A percentile compares a stretch with the other conserved stretches of the same genome.
phyloP scores from a whole-genome alignment of 2,888 invertebrate genomes.

The Drosophila leonis region DNA sequence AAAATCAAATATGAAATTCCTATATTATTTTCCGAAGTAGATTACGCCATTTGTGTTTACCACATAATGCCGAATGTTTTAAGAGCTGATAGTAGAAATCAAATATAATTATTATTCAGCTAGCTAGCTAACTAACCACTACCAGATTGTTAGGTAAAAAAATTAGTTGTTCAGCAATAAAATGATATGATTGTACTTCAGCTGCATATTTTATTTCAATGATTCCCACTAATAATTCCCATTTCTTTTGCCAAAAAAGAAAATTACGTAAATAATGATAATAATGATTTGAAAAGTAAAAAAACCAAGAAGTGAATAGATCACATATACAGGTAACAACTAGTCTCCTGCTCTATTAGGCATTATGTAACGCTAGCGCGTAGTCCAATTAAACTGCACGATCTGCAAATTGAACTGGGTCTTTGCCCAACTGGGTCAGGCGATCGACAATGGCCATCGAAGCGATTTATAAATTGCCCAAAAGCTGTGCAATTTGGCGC shows the following conservation, averaged over 20 bases:
- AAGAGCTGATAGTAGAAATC: too few relatives aligned
- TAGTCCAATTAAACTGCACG: conserved; percentile 62
- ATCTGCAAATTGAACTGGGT: conserved; percentile 49
- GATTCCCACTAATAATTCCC: not conserved
- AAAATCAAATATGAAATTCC: not conserved
- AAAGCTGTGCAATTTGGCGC: conserved; percentile 53
- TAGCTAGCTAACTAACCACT: too few relatives aligned
- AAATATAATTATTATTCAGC: not conserved
- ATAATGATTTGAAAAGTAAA: conserved; percentile 32
- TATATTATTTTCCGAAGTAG: not conserved
- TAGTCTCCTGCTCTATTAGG: conserved; percentile 8
- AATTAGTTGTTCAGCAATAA: not conserved
- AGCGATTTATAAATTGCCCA: conserved; percentile 35
- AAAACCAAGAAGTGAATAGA: conserved; percentile 12
- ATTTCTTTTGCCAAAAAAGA: conserved; percentile 13
- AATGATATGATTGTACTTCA: conserved; percentile 1
- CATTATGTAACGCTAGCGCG: conserved; percentile 31
- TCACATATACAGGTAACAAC: conserved; percentile 15
- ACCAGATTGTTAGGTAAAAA: not conserved
- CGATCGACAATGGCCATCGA: conserved; percentile 34
- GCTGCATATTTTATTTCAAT: not conserved
- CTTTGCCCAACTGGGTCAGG: conserved; percentile 63
- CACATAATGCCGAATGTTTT: too few relatives aligned
- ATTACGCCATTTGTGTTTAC: too few relatives aligned
- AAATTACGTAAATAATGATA: conserved; percentile 52